Base-by-base conservation (phyloP, 2,888 invertebrate genomes). In the Biston stratarius region DNA sequence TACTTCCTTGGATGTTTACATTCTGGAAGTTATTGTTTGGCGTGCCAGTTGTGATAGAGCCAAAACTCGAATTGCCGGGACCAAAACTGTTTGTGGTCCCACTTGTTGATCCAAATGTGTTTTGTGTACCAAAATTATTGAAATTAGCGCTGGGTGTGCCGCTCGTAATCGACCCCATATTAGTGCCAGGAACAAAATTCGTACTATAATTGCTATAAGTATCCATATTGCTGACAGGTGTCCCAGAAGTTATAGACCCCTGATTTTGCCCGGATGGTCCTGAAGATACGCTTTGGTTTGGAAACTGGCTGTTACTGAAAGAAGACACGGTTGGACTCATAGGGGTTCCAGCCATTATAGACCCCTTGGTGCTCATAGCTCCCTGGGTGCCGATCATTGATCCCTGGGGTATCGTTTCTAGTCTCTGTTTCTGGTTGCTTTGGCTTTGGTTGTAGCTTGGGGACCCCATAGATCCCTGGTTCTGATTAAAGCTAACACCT, bases 361-460 rank as follows among this genome's bases (percentile, higher is more conserved):
- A 85, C 0, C 88, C 89, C 65, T 84, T 78, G 0, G 82, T 82
- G 6, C 33, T 89, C 33, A 91, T 80, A 15, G 82, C 85, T 1
- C 92, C 91, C 69, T 92, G 92, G 0, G 90, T 14, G 11, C 59
- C 59, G 10, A 59, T 89, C 34, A 91, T 80, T 14, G 82, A 86
- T 0, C 92, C 91, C 69, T 92, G 92, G 0, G 91, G 90, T 73
- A 93, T 92, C 0, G 92, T 91, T 75, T 91, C 90, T 15, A 92
- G 69, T 1, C 82, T 80, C 0, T 85, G 88, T 72, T 89, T 90
- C 44, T 72, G 72, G 42, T 68, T 72, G 33, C 82, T 87, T 57
- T 84, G 87, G 61, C 78, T 84, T 24, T 83, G 83, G 63, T 47
- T 67, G 48, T 60, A 68, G 34, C 40, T 67, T 49, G 48, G 40